Conservation (phyloP, 2,888 invertebrate species). For the Homarus gammarus region DNA sequence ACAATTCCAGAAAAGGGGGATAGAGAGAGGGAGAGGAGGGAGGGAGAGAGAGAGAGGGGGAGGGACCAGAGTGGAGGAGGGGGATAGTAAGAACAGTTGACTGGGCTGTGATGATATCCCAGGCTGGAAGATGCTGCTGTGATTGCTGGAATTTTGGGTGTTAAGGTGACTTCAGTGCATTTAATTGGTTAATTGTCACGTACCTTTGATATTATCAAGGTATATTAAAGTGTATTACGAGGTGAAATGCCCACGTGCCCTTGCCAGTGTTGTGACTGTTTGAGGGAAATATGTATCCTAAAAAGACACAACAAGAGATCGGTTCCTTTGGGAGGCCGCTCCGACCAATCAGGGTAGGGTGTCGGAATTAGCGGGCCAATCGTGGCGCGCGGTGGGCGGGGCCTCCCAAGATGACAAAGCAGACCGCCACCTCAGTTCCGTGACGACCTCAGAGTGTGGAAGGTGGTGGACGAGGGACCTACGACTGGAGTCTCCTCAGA, state of each 20-base stretch:
- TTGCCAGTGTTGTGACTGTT: constrained; percentile 36
- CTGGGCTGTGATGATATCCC: constrained; percentile 8
- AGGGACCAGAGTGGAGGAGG: background rate
- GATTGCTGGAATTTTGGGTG: too few relatives aligned
- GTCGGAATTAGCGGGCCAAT: constrained; percentile 47
- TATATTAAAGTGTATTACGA: too few relatives aligned
- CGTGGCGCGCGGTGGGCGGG: constrained; percentile 39
- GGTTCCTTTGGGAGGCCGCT: constrained; percentile 44
- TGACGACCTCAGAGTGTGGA: constrained; percentile 61
- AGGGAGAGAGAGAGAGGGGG: background rate
- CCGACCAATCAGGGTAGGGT: constrained; percentile 42
- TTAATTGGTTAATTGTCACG: too few relatives aligned
- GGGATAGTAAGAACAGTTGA: constrained; percentile 1
- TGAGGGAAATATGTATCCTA: constrained; percentile 14
- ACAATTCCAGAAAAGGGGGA: constrained; percentile 3
- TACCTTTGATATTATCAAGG: too few relatives aligned
- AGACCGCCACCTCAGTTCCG: constrained; percentile 61
- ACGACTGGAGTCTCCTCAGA: background rate
- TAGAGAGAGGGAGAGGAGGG: background rate
- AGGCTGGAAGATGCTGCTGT: constrained; percentile 5
- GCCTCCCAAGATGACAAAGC: constrained; percentile 59
- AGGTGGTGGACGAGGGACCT: constrained; percentile 37
- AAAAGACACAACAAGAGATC: constrained; percentile 34
- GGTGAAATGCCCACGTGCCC: background rate
- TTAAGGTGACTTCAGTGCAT: background rate